These are phyloP conservation scores for Corynorhinus townsendii DNA, from an alignment of 2,113 vertebrate species.

Conservation along the genomic window DNA sequence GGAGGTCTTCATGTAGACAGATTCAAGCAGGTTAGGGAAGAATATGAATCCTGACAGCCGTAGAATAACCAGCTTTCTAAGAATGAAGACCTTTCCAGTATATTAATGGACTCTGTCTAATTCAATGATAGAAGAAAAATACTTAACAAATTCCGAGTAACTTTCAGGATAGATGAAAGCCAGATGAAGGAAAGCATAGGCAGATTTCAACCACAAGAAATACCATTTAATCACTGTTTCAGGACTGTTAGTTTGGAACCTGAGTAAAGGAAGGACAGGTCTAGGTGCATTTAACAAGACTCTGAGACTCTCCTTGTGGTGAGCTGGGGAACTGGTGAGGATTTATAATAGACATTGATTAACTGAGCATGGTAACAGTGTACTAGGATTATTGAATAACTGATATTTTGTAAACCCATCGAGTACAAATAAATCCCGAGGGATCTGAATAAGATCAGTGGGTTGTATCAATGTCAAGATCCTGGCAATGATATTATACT, in stretches of 20 bases:
- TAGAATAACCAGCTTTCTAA: background rate
- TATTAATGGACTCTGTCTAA: background rate
- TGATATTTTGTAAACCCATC: background rate
- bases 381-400: background rate
- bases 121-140: background rate
- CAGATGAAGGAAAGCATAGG: background rate
- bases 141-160: background rate
- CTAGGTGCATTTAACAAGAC: background rate
- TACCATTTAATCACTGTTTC: background rate
- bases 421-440: background rate
- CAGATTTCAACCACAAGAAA: background rate
- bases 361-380: background rate
- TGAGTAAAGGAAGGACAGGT: background rate
- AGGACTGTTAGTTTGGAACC: background rate
- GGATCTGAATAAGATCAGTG: background rate
- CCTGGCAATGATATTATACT: background rate
- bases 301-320: background rate
- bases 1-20: background rate
- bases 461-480: background rate
- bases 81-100: background rate
- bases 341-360: background rate
- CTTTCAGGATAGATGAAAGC: background rate
- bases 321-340: background rate
- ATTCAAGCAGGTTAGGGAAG: background rate
- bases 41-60: background rate